phyloP scores from a whole-genome alignment of 2,113 vertebrate species.

The Poeciliopsis occidentalis region DNA sequence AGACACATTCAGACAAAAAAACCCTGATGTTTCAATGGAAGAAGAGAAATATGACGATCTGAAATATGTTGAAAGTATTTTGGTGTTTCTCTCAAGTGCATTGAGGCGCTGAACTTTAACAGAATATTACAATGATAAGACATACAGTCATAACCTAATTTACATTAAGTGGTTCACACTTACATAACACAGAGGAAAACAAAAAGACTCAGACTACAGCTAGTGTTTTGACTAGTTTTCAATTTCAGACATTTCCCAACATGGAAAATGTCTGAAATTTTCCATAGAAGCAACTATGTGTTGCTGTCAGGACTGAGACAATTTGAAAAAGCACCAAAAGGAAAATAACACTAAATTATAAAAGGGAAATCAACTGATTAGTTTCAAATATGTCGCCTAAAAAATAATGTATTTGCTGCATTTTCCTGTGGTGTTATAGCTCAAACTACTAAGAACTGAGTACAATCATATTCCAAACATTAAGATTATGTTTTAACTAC shows the following conservation, averaged over 20 bases:
- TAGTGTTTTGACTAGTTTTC: neutral
- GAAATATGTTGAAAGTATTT: neutral
- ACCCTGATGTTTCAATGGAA: slow-evolving; percentile 19
- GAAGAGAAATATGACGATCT: neutral
- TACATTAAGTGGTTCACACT: neutral
- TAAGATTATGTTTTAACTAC: neutral
- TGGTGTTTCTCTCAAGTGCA: neutral
- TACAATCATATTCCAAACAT: neutral
- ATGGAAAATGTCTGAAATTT: no score
- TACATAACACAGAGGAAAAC: no score
- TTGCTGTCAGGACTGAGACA: neutral
- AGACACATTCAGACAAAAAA: slow-evolving; percentile 39
- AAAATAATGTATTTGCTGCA: no score
- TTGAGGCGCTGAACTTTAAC: neutral
- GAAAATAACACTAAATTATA: neutral
- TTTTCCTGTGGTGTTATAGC: no score
- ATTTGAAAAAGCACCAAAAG: neutral
- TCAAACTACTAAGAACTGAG: no score
- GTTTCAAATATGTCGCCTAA: no score
- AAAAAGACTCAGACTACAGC: neutral
- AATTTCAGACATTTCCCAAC: neutral
- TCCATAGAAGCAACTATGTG: no score
- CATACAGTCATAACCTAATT: neutral
- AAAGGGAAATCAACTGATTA: no score
- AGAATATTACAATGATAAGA: neutral